Conservation (phyloP, 2,797 vertebrate genomes). For the Ciconia nigra region DNA sequence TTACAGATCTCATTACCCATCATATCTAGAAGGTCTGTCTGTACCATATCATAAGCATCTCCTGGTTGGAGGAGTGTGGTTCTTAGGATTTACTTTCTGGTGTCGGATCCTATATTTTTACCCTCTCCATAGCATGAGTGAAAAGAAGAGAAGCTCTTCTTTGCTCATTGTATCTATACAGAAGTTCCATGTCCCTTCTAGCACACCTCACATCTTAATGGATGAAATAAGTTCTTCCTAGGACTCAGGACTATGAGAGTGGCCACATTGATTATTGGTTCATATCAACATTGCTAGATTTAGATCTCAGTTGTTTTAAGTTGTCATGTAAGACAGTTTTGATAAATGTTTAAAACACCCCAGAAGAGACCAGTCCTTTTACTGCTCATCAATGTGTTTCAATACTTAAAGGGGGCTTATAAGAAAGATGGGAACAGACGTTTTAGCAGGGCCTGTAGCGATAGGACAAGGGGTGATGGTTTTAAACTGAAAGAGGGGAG, state of each 20-base stretch:
- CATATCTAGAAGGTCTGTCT: not conserved
- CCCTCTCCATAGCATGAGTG: not conserved
- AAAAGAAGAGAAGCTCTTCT: not conserved
- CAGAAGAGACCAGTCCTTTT: not conserved
- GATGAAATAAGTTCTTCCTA: not conserved
- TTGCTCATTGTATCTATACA: not conserved
- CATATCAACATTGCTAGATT: not conserved
- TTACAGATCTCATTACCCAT: not conserved
- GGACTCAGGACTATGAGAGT: not conserved
- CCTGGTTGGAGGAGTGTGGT: accelerated
- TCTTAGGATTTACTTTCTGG: not conserved
- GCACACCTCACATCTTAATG: not conserved
- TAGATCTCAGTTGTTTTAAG: not conserved
- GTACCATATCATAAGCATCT: not conserved
- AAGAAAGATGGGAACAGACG: too few relatives aligned
- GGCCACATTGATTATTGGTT: not conserved
- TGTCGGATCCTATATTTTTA: not conserved
- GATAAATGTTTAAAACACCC: not conserved
- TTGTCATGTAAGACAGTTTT: not conserved
- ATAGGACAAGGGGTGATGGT: too few relatives aligned
- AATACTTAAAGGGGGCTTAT: too few relatives aligned
- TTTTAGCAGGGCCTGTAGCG: too few relatives aligned
- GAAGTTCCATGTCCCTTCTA: not conserved
- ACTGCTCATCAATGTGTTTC: too few relatives aligned
- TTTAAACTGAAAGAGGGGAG: too few relatives aligned